These are phyloP conservation scores for Hippoglossus hippoglossus DNA, from an alignment of 2,797 vertebrate genomes.

Conservation along the genomic window DNA sequence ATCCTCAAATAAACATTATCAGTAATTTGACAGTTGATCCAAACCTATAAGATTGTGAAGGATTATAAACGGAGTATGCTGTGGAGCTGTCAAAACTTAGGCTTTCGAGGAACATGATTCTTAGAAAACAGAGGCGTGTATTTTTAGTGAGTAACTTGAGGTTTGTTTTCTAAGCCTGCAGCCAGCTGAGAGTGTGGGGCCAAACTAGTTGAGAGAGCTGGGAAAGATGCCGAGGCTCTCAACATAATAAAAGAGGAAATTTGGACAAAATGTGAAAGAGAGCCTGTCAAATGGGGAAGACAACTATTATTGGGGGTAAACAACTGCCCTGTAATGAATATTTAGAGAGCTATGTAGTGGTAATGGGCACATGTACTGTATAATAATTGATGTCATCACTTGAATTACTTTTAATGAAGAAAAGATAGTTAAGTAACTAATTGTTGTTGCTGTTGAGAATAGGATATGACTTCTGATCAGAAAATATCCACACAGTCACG, in stretches of 20 bases:
- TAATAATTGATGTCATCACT: neutral
- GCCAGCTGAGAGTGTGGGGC: conserved; percentile 13
- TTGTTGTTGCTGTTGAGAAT: neutral
- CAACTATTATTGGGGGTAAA: neutral
- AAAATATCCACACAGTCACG: neutral
- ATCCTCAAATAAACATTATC: conserved; percentile 4
- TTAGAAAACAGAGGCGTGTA: conserved; percentile 55
- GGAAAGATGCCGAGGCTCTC: neutral
- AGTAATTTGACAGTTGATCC: neutral
- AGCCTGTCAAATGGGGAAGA: neutral
- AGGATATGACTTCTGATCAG: neutral
- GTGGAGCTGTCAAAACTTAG: conserved; percentile 27
- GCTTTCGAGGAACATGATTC: conserved; percentile 57
- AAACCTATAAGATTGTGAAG: conserved; percentile 1
- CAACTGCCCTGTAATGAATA: neutral
- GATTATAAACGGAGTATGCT: neutral
- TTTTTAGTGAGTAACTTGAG: conserved; percentile 59
- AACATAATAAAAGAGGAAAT: conserved; percentile 5
- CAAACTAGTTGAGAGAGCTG: conserved; percentile 19
- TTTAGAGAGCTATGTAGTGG: neutral
- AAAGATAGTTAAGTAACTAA: too few species aligned
- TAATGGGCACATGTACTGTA: neutral
- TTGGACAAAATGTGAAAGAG: conserved; percentile 1
- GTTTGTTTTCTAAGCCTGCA: conserved; percentile 63
- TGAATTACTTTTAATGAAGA: neutral